phyloP scores from a whole-genome alignment of 2,888 invertebrate genomes.

The Sabatieria punctata region DNA sequence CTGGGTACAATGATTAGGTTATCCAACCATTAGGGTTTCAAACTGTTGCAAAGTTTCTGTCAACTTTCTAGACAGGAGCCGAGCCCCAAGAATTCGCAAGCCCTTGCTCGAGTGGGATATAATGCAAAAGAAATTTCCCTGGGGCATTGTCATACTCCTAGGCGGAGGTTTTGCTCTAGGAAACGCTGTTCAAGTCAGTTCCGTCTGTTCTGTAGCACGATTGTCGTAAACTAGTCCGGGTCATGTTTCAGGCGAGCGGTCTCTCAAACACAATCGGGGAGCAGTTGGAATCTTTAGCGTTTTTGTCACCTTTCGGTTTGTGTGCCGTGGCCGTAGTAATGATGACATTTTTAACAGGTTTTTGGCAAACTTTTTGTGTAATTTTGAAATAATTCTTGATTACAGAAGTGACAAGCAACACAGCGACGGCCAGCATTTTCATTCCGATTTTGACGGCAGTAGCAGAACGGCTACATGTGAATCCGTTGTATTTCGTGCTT shows the following conservation, averaged over 20 bases:
- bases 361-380: neutral
- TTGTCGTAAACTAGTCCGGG: neutral
- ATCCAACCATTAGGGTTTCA: too few species aligned
- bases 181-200: slow-evolving; percentile 3
- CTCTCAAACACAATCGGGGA: slow-evolving; percentile 12
- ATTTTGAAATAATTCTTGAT: neutral
- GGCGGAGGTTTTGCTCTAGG: slow-evolving; percentile 21
- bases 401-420: slow-evolving; percentile 20
- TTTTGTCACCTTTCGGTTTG: slow-evolving; percentile 12
- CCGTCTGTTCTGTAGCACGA: neutral
- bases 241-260: slow-evolving; percentile 6
- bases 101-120: slow-evolving; percentile 31
- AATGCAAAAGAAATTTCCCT: slow-evolving; percentile 17
- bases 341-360: slow-evolving; percentile 12
- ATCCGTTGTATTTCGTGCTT: slow-evolving; percentile 34
- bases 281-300: slow-evolving; percentile 7
- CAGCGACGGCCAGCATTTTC: slow-evolving; percentile 22
- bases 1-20: too few species aligned
- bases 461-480: slow-evolving; percentile 12
- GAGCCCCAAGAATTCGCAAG: too few species aligned
- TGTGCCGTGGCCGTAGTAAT: slow-evolving; percentile 12
- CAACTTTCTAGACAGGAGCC: too few species aligned
- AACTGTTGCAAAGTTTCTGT: too few species aligned
- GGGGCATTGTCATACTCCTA: slow-evolving; percentile 16
- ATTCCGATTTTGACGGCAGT: slow-evolving; percentile 19